These are phyloP conservation scores for Siderastrea siderea DNA, from an alignment of 92 coral and sea anemone species.

Conservation along the genomic window DNA sequence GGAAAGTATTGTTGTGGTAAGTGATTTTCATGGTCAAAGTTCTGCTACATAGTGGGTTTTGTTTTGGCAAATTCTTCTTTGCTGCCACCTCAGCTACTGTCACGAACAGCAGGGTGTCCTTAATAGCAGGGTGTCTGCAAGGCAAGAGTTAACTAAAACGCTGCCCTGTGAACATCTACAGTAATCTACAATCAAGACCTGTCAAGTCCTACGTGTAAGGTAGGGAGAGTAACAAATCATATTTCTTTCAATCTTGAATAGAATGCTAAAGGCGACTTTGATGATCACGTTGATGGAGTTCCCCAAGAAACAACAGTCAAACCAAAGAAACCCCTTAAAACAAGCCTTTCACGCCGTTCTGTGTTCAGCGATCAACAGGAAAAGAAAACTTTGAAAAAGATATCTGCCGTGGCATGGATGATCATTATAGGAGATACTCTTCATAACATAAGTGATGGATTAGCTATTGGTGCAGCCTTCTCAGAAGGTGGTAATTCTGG, in stretches of 20 bases:
- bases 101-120: no score
- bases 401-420: constrained; percentile 80
- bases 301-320: constrained; percentile 12
- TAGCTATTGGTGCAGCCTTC: constrained; percentile 98
- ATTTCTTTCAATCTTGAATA: background rate
- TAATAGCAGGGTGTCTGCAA: no score
- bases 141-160: no score
- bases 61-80: no score
- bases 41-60: no score
- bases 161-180: no score
- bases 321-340: constrained; percentile 48
- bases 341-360: constrained; percentile 71
- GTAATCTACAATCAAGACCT: no score
- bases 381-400: background rate
- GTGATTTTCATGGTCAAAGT: no score
- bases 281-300: background rate
- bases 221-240: background rate
- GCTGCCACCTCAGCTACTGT: no score
- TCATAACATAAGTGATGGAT: constrained; percentile 96
- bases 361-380: constrained; percentile 70
- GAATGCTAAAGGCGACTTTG: constrained; percentile 24
- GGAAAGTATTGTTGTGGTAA: no score
- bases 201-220: no score
- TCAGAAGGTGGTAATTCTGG: constrained; percentile 83
- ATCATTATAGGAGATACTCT: constrained; percentile 95